Percentiles rank a stretch among this genome's conserved stretches.
Evolutionary conservation across 2,888 invertebrate genomes (phyloP).

Genomic region (Dendrolimus houi): DNA sequence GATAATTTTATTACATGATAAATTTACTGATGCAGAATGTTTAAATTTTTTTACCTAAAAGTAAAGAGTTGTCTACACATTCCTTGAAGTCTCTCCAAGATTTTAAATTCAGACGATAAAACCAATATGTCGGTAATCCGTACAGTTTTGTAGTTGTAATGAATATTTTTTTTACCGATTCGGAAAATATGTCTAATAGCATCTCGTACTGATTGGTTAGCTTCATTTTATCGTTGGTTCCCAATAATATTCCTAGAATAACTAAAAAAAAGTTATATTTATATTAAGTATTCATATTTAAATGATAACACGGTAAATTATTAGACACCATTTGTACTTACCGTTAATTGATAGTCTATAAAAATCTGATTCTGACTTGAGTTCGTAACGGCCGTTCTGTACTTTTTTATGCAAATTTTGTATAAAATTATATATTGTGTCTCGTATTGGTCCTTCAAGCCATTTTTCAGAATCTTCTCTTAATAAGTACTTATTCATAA

Average conservation of each 20-base stretch:
- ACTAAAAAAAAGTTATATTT: slow-evolving; percentile 50
- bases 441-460: slow-evolving; percentile 74
- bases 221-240: slow-evolving; percentile 26
- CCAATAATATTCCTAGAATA: slow-evolving; percentile 71
- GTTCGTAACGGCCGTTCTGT: slow-evolving; percentile 30
- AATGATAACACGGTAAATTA: too few relatives aligned
- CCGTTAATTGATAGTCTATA: slow-evolving; percentile 89
- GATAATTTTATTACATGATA: neutral
- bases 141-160: slow-evolving; percentile 82
- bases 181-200: slow-evolving; percentile 73
- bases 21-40: too few relatives aligned
- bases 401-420: slow-evolving; percentile 61
- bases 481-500: slow-evolving; percentile 84
- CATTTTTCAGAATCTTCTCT: slow-evolving; percentile 75
- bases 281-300: too few relatives aligned
- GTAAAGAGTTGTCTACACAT: slow-evolving; percentile 79
- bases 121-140: slow-evolving; percentile 80
- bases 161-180: slow-evolving; percentile 83
- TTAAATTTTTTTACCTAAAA: too few relatives aligned
- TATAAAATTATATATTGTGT: slow-evolving; percentile 73
- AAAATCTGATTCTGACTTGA: slow-evolving; percentile 80
- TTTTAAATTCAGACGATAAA: slow-evolving; percentile 77
- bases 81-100: slow-evolving; percentile 84
- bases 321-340: slow-evolving; percentile 38
- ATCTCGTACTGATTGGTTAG: slow-evolving; percentile 45